Conservation (phyloP, 2,888 invertebrate species). For the Cepaea hortensis region DNA sequence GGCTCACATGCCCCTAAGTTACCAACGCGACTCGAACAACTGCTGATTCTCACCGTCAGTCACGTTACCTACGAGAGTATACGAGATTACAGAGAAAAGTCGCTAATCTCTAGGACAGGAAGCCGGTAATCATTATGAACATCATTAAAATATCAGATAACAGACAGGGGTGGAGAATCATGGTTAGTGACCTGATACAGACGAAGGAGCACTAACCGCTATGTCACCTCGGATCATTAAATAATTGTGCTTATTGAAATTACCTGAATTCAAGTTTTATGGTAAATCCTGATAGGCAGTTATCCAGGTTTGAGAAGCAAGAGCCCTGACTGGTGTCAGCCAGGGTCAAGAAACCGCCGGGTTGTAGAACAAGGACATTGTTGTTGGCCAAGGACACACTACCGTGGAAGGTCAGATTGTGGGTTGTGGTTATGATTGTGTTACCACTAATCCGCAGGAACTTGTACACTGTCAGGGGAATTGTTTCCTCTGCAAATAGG, state of each 20-base stretch:
- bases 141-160: too few relatives aligned
- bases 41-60: too few relatives aligned
- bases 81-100: too few relatives aligned
- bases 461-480: neutral
- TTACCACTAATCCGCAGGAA: neutral
- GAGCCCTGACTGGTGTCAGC: neutral
- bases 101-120: too few relatives aligned
- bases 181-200: too few relatives aligned
- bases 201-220: too few relatives aligned
- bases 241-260: neutral
- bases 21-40: too few relatives aligned
- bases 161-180: too few relatives aligned
- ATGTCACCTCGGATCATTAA: neutral
- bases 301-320: neutral
- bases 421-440: neutral
- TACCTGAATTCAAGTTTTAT: neutral
- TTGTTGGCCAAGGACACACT: neutral
- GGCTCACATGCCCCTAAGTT: too few relatives aligned
- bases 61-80: too few relatives aligned
- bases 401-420: neutral
- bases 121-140: too few relatives aligned
- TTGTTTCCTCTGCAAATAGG: neutral
- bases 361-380: neutral
- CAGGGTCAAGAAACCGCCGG: neutral
- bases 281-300: slow-evolving; percentile 5